Conservation (phyloP, 2,797 vertebrate species). For the Streptopelia turtur region DNA sequence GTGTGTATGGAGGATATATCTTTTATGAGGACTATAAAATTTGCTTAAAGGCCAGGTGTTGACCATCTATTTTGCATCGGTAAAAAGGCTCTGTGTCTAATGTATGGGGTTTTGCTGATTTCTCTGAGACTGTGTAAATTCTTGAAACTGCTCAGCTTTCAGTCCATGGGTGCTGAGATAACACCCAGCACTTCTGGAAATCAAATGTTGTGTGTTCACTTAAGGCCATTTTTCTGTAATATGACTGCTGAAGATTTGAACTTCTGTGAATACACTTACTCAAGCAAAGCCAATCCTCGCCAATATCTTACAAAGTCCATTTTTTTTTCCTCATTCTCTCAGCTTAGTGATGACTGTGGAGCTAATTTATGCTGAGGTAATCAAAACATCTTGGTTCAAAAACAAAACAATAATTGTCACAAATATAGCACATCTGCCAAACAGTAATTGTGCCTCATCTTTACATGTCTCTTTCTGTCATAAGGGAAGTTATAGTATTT, state of each 20-base stretch:
- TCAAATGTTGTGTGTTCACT: neutral
- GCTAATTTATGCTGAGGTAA: neutral
- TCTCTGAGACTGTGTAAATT: neutral
- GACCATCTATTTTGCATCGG: constrained; percentile 38
- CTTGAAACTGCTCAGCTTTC: neutral
- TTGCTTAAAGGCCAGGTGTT: constrained; percentile 54
- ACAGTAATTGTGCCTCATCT: neutral
- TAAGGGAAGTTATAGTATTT: neutral
- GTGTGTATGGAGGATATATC: constrained; percentile 15
- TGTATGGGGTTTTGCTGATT: neutral
- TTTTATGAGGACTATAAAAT: constrained; percentile 55
- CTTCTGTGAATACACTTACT: neutral
- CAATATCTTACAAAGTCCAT: neutral
- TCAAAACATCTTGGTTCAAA: neutral
- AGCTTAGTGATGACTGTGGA: neutral
- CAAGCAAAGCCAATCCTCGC: neutral
- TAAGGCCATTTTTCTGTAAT: neutral
- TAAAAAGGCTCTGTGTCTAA: neutral
- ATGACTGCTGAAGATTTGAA: neutral
- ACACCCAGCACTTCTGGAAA: neutral
- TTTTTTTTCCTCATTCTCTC: neutral
- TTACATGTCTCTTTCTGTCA: neutral
- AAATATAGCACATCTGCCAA: neutral
- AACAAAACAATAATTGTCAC: neutral
- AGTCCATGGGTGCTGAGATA: neutral